These are phyloP conservation scores for Gryllus bimaculatus DNA, from an alignment of 1,140 invertebrate species.

Conservation along the genomic window DNA sequence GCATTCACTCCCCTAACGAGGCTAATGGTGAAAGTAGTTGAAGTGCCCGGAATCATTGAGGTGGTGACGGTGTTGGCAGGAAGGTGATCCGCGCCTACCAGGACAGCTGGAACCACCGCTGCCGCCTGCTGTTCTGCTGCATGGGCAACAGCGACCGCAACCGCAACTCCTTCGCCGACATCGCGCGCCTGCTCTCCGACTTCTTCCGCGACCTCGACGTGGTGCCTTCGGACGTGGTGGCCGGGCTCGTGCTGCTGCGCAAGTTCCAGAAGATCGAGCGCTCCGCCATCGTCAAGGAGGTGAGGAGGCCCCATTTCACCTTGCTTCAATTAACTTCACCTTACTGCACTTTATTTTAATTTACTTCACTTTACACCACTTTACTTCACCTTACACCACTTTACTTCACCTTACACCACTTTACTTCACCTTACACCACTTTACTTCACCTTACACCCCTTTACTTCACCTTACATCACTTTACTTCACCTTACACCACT, in stretches of 20 bases:
- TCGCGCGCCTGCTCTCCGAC: conserved; percentile 75
- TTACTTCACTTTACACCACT: too few species aligned
- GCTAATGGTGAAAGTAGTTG: too few species aligned
- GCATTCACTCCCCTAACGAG: too few species aligned
- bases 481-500: too few species aligned
- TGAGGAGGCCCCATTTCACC: conserved; percentile 25
- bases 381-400: too few species aligned
- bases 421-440: too few species aligned
- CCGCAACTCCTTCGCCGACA: conserved; percentile 77
- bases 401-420: too few species aligned
- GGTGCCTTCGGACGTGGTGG: conserved; percentile 84
- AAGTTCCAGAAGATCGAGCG: conserved; percentile 75
- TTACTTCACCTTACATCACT: too few species aligned
- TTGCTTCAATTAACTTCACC: not conserved
- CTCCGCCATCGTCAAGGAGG: conserved; percentile 66
- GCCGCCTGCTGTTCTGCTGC: conserved; percentile 77
- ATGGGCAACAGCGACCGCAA: conserved; percentile 69
- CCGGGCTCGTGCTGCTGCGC: conserved; percentile 70
- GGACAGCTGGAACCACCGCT: conserved; percentile 83
- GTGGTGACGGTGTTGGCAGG: conserved; percentile 36
- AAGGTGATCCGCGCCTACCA: conserved; percentile 83
- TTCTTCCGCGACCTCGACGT: conserved; percentile 86
- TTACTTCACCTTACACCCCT: too few species aligned
- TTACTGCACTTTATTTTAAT: too few species aligned
- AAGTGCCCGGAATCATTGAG: too few species aligned